Evolutionary conservation across 2,113 vertebrate species (phyloP).

Genomic region (Cathartes aura): DNA sequence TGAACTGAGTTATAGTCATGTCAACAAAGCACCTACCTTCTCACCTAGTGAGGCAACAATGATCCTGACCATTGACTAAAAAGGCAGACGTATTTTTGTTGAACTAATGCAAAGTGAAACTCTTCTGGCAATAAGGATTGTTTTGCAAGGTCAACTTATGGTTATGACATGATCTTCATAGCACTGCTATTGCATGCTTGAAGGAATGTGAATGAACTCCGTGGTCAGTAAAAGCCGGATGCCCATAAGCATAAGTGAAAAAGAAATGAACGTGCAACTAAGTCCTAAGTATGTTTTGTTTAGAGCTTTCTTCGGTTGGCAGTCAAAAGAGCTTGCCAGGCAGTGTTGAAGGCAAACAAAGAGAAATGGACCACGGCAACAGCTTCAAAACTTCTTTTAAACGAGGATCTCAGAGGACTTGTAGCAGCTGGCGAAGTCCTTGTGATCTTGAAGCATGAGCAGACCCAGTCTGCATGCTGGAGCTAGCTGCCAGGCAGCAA

Average conservation of each 20-base stretch:
- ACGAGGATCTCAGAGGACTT: background rate
- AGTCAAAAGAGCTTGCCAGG: background rate
- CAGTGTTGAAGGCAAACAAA: background rate
- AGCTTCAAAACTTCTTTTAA: background rate
- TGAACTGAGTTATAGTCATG: background rate
- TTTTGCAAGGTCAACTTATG: background rate
- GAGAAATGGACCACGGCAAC: background rate
- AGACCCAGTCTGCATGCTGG: background rate
- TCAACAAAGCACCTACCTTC: background rate
- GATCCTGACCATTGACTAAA: background rate
- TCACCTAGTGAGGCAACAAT: fast-evolving
- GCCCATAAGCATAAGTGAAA: background rate
- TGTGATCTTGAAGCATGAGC: background rate
- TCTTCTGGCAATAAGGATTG: background rate
- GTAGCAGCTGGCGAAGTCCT: background rate
- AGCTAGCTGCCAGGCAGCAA: background rate
- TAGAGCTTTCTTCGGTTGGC: background rate
- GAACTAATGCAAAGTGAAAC: background rate
- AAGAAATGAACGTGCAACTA: background rate
- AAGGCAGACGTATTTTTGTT: background rate
- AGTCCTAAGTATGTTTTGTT: background rate
- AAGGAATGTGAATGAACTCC: background rate
- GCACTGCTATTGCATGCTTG: background rate
- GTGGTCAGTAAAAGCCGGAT: background rate
- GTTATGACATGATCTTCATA: background rate